Conservation (phyloP, 2,888 invertebrate species). For the Mallateleia sp. region DNA sequence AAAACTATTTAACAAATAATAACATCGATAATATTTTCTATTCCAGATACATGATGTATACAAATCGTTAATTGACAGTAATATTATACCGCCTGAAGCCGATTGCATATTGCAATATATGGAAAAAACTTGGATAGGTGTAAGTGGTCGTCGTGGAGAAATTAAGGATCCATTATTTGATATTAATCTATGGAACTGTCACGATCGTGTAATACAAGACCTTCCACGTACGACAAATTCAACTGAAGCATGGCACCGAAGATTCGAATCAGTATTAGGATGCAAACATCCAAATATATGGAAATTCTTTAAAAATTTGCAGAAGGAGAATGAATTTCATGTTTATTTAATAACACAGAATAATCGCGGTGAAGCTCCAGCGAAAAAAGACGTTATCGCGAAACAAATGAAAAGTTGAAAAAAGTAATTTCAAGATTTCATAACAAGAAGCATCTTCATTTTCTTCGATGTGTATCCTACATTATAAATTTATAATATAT, state of each 20-base stretch:
- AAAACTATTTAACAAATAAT: too few relatives aligned
- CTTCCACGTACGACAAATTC: slow-evolving; percentile 33
- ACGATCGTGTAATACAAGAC: too few relatives aligned
- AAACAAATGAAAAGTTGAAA: too few relatives aligned
- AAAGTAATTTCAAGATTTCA: too few relatives aligned
- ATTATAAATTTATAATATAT: too few relatives aligned
- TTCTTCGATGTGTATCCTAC: too few relatives aligned
- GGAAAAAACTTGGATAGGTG: slow-evolving; percentile 12
- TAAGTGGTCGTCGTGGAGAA: background rate
- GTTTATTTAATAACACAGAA: too few relatives aligned
- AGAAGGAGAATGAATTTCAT: too few relatives aligned
- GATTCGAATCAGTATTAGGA: slow-evolving; percentile 3
- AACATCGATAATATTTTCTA: too few relatives aligned
- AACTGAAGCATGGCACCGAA: slow-evolving; percentile 46
- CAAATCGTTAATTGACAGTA: background rate
- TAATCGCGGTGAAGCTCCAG: too few relatives aligned
- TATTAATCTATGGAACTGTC: slow-evolving; percentile 7
- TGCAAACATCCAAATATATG: slow-evolving; percentile 46
- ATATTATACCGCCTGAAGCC: background rate
- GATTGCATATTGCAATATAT: background rate
- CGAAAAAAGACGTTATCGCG: too few relatives aligned
- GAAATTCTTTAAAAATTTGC: slow-evolving; percentile 20
- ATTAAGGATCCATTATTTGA: background rate
- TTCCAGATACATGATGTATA: background rate
- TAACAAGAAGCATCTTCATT: too few relatives aligned